Base-by-base conservation (phyloP, 23 tunicate genomes). In the Trididemnum nubilum region DNA sequence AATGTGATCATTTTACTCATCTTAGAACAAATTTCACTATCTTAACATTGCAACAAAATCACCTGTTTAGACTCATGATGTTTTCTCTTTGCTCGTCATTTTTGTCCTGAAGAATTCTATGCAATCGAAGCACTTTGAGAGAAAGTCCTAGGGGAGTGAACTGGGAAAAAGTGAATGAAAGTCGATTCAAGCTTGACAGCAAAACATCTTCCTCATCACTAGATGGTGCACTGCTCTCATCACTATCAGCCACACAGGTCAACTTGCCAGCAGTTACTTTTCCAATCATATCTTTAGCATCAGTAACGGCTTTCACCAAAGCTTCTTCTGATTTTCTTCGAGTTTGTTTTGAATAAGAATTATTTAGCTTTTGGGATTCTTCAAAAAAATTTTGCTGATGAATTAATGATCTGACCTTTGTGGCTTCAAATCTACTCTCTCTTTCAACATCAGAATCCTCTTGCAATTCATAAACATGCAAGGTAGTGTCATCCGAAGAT, bases 161-260 rank as follows among this genome's bases (percentile, higher is more conserved):
- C 18, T 61, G 67, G 3, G 67, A 61, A n/a, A 15, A 12, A 61
- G 5, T 61, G 26, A 61, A 61, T 4, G 67, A 61, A n/a, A 61
- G n/a, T n/a, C 67, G 67, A n/a, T n/a, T 61, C 29, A 61, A 61
- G 29, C 67, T 61, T 23, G 67, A 61, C 26, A 3, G 67, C 67
- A 61, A 24, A 3, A 61, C 26, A 61, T 61, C 67, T 21, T 61
- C 67, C 4, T 22, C 26, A 12, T 61, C 67, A 24, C 26, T 21
- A 15, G 4, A 5, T 4, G n/a, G 5, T 21, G 18, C 67, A 61
- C 29, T 22, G 29, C 26, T 12, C 29, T 61, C 28, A 3, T 24
- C 67, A 4, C n/a, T 22, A 4, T 21, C 28, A 12, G 67, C 28
- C 3, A 12, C n/a, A 61, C 5, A 26, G n/a, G 5, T n/a, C 5